Conservation (phyloP, 1,140 invertebrate species). For the Hydropsyche tenuis region DNA sequence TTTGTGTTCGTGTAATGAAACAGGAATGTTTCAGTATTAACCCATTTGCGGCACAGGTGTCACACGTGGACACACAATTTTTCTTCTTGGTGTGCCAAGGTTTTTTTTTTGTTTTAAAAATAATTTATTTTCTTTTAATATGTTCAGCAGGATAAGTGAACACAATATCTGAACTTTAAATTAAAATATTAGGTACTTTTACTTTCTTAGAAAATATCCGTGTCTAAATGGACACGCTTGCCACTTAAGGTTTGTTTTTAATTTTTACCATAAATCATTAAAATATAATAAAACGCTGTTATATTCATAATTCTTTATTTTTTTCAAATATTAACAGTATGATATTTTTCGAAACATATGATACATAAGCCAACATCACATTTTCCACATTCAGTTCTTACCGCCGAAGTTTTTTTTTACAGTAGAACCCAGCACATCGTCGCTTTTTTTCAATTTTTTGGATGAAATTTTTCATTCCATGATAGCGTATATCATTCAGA, state of each 20-base stretch:
- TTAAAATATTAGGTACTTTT: constrained; percentile 13
- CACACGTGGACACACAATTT: too few species aligned
- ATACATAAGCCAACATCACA: constrained; percentile 3
- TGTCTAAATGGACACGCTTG: not conserved
- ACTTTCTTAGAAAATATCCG: not conserved
- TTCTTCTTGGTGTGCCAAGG: too few species aligned
- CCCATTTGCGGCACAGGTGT: too few species aligned
- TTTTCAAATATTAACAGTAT: not conserved
- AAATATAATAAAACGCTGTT: constrained; percentile 17
- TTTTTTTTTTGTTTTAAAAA: too few species aligned
- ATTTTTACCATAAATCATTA: constrained; percentile 20
- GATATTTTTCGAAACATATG: constrained; percentile 10
- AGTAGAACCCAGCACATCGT: constrained; percentile 17
- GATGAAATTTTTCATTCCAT: constrained; percentile 11
- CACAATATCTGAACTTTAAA: constrained; percentile 16
- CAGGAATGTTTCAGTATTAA: too few species aligned
- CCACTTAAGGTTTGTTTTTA: constrained; percentile 19
- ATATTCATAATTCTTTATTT: constrained; percentile 9
- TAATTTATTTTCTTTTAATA: too few species aligned
- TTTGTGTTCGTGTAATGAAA: too few species aligned
- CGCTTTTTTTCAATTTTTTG: constrained; percentile 18
- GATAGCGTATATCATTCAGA: not conserved
- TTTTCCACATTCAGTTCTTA: constrained; percentile 19
- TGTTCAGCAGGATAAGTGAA: too few species aligned
- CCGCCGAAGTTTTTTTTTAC: constrained; percentile 17